phyloP scores from a whole-genome alignment of 2,113 vertebrate genomes.

The Phalacrocorax pelagicus region DNA sequence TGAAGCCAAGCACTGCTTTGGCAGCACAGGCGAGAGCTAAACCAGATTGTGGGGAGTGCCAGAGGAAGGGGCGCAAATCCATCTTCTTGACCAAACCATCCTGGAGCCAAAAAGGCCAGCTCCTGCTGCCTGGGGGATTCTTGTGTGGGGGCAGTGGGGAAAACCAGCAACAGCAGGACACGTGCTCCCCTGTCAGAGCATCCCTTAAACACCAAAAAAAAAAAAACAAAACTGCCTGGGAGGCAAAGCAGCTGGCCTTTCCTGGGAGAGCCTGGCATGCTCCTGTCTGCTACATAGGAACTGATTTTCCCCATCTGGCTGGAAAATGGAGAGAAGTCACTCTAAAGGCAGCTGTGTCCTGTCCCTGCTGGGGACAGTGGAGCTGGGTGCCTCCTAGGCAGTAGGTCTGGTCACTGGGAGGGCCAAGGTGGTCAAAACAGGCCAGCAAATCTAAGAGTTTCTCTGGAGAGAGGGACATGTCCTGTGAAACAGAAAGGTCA shows the following conservation, averaged over 20 bases:
- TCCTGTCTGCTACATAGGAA: background rate
- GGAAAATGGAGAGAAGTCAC: background rate
- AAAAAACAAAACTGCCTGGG: background rate
- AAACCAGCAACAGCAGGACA: background rate
- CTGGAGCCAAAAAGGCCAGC: background rate
- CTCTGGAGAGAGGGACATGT: background rate
- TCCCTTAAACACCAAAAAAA: background rate
- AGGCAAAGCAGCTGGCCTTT: slow-evolving; percentile 13
- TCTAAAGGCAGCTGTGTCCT: background rate
- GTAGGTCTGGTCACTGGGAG: background rate
- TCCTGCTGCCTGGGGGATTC: background rate
- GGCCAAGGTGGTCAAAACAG: background rate
- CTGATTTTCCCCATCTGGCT: background rate
- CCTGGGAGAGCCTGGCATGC: background rate
- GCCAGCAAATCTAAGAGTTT: background rate
- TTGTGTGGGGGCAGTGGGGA: background rate
- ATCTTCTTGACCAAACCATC: background rate
- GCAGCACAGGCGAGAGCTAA: background rate
- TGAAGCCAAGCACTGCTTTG: background rate
- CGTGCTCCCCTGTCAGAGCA: background rate
- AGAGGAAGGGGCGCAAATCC: background rate
- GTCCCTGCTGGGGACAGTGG: background rate
- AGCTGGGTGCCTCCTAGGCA: background rate
- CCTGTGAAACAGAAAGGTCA: background rate
- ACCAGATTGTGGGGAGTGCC: background rate